Percentiles rank a stretch among this genome's conserved stretches.
Evolutionary conservation across 2,113 vertebrate species (phyloP).

Genomic region (Ammodytes marinus): DNA sequence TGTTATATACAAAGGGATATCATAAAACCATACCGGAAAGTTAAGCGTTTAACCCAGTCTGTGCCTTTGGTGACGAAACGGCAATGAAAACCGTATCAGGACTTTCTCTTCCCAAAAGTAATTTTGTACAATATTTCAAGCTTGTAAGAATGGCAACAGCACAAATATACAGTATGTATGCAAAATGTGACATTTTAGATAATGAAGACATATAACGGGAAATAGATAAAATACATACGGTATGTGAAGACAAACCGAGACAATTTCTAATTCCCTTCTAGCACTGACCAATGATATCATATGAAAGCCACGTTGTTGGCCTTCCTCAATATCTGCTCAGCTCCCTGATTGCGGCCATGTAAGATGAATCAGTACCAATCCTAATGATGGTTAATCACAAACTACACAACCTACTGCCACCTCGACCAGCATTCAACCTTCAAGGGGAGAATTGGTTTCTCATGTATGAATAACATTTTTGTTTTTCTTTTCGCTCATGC

Average conservation of each 20-base stretch:
- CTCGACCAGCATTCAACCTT: conserved; percentile 33
- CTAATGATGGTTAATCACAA: conserved; percentile 8
- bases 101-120: not conserved
- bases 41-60: not conserved
- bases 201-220: not conserved
- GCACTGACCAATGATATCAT: not conserved
- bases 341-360: not conserved
- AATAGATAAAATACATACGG: too few species aligned
- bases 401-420: not conserved
- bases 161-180: conserved; percentile 5
- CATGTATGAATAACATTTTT: conserved; percentile 61
- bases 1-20: conserved; percentile 6
- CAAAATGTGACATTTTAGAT: conserved; percentile 27
- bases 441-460: conserved; percentile 19
- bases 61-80: not conserved
- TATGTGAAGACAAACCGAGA: not conserved
- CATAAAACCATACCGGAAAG: conserved; percentile 15
- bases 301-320: not conserved
- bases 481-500: conserved; percentile 43
- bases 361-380: conserved; percentile 25
- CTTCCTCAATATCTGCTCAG: not conserved
- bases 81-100: conserved; percentile 10
- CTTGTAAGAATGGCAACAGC: not conserved
- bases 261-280: not conserved
- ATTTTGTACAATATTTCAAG: not conserved